Base-by-base conservation (phyloP, 2,113 vertebrate species). In the Tiliqua scincoides region DNA sequence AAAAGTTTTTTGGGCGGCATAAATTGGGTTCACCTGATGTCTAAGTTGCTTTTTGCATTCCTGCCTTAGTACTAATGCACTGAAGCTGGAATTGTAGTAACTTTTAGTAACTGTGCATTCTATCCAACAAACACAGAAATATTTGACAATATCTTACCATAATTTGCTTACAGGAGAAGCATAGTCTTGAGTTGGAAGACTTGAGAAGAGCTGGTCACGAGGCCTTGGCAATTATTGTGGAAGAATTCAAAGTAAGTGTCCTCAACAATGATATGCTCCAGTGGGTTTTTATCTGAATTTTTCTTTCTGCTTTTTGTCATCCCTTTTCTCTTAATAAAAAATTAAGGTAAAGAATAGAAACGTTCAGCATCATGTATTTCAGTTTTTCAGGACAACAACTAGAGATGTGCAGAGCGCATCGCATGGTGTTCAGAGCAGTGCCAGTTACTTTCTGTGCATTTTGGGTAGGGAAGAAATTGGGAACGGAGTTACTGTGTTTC, bases 181-280 rank as follows among this genome's bases (percentile, higher is more conserved):
- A 97, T 93, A 96, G 96, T 32, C 89, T 91, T 76, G 96, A 97
- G 65, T 89, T 97, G 85, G 97, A 97, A 94, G 96, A 97, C 48
- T 95, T 97, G 95, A 96, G 96, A 84, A 96, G 95, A 94, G 95
- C 95, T n/a, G 97, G 97, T 76, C 97, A 97, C 2, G 96, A 97
- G 90, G 96, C 97, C 21, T 92, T 97, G 88, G 94, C 92, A 76
- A 96, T 97, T 89, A 97, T 97, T 83, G 96, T 97, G 88, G 97
- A 97, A 91, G 97, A 97, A 93, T 97, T 97, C 88, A 97, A 97
- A 97, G 97, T 97, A 93, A 89, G 76, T 79, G 21, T 27, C 17
- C 84, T 86, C 35, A 86, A 54, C 21, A 21, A 43, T 8, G 20
- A 15, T 92, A 32, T 71, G 57, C 37, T 17, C 79, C 59, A 54